Conservation (phyloP, 2,797 vertebrate genomes). For the Microctenopoma stevenorrisi region DNA sequence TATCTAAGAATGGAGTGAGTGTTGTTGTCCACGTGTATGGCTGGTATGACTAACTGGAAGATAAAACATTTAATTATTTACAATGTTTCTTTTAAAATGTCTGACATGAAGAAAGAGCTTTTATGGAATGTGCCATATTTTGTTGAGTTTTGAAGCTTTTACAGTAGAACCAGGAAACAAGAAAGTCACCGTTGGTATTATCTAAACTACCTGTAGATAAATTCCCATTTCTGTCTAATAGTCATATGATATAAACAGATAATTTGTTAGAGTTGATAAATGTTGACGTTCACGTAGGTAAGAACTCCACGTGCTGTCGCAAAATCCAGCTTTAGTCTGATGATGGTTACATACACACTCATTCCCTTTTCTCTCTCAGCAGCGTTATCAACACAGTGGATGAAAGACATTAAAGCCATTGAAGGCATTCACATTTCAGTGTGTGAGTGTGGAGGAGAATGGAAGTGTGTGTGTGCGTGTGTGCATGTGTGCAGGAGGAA, state of each 20-base stretch:
- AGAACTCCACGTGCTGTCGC: conserved; percentile 1
- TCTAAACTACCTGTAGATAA: not conserved
- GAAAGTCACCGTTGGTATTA: not conserved
- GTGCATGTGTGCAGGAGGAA: not conserved
- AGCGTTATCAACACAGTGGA: conserved; percentile 13
- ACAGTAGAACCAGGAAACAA: not conserved
- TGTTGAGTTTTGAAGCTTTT: not conserved
- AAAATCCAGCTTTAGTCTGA: not conserved
- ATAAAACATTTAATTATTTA: too few relatives aligned
- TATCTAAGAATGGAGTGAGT: too few relatives aligned
- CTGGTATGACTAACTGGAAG: too few relatives aligned
- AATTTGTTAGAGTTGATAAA: not conserved
- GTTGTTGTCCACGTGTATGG: too few relatives aligned
- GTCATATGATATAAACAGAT: not conserved
- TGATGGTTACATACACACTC: not conserved
- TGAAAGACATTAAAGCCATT: conserved; percentile 35
- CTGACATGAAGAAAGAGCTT: not conserved
- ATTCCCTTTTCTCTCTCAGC: not conserved
- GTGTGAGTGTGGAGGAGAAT: not conserved
- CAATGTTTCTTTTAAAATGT: not conserved
- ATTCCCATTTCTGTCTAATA: conserved; percentile 5
- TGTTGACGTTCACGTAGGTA: not conserved
- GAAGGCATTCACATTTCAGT: conserved; percentile 34
- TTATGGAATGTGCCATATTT: not conserved
- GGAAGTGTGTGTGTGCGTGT: not conserved